phyloP scores from a whole-genome alignment of 2,113 vertebrate species.

The Agapornis roseicollis region DNA sequence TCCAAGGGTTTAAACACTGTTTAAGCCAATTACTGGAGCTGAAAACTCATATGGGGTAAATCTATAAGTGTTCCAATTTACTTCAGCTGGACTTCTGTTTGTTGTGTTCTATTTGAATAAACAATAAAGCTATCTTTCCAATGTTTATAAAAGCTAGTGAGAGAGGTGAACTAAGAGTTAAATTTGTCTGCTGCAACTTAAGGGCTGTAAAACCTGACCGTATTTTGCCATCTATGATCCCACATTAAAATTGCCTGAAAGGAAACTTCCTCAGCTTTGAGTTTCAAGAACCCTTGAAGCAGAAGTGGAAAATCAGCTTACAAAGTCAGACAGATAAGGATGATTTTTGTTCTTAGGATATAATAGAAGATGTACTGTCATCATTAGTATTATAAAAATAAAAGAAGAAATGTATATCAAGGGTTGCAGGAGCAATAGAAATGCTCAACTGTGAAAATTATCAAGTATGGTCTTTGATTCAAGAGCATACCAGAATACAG shows the following conservation, averaged over 20 bases:
- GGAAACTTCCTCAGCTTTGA: neutral
- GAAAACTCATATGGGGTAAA: neutral
- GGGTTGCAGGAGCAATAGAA: neutral
- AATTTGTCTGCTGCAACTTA: neutral
- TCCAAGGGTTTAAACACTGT: neutral
- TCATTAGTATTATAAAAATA: constrained; percentile 7
- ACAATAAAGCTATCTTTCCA: neutral
- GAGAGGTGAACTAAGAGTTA: neutral
- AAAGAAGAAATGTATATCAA: neutral
- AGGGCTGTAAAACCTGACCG: neutral
- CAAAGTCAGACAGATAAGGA: neutral
- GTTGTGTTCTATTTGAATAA: neutral
- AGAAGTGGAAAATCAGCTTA: constrained; percentile 27
- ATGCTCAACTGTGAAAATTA: neutral
- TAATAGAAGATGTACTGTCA: neutral
- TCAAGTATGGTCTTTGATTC: neutral
- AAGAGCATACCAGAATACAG: neutral
- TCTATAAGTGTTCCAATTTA: neutral
- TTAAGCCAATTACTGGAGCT: neutral
- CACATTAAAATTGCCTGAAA: neutral
- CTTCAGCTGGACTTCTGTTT: neutral
- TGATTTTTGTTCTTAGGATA: neutral
- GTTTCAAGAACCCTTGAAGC: neutral
- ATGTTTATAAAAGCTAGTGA: neutral
- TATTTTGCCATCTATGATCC: neutral